Percentiles rank a stretch among this genome's conserved stretches.
Conservation (phyloP, 2,113 vertebrate species). For the Ibidorhyncha struthersii region DNA sequence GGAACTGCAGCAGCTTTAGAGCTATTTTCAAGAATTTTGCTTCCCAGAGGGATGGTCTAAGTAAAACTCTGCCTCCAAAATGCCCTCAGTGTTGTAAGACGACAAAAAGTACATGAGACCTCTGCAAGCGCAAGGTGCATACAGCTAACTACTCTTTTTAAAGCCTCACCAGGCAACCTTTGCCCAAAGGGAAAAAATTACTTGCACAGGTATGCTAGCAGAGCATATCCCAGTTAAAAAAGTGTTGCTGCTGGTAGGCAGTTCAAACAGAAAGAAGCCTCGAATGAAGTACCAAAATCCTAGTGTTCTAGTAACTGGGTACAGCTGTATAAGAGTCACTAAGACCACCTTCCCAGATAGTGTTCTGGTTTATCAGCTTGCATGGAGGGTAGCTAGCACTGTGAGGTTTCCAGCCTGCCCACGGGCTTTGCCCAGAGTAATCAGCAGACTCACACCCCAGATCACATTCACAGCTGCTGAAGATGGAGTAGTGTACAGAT, state of each 20-base stretch:
- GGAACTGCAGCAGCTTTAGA: conserved; percentile 47
- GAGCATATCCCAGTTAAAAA: neutral
- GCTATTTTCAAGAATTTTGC: neutral
- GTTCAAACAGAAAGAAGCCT: neutral
- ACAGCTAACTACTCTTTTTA: neutral
- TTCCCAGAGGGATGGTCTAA: neutral
- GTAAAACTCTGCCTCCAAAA: neutral
- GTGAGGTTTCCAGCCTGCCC: neutral
- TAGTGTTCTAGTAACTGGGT: neutral
- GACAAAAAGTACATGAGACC: neutral
- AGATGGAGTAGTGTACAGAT: neutral
- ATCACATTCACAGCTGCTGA: neutral
- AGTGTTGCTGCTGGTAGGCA: neutral
- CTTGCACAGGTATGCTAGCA: neutral
- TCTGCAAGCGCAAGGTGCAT: neutral
- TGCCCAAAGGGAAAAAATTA: neutral
- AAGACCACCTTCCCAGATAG: neutral
- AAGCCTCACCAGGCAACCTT: neutral
- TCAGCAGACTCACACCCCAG: neutral
- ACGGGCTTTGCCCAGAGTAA: neutral
- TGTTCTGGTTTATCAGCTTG: neutral
- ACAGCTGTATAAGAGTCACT: neutral
- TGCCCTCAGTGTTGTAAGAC: neutral
- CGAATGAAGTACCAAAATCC: neutral
- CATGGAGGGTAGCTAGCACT: neutral